Evolutionary conservation across 2,113 vertebrate genomes (phyloP), one percentile per base, ranked within the genome.

Genomic region (Pontoporia blainvillei): DNA sequence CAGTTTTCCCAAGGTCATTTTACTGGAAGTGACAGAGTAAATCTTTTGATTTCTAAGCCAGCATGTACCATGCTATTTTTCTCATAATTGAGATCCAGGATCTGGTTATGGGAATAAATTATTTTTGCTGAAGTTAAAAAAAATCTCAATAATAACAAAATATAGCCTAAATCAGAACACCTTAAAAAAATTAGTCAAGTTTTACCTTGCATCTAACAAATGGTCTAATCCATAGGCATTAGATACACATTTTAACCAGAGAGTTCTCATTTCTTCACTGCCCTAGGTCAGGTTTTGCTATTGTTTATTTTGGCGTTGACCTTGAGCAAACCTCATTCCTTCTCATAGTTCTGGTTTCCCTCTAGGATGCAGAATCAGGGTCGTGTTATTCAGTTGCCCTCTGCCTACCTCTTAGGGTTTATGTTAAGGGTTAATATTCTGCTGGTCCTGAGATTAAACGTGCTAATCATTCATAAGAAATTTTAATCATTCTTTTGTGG

Each of bases 401-500:
- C 82, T 92, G 75, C 52, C 18, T 66, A 7, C 36, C 73, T 86
- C 57, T 61, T 41, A 61, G 67, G 46, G 23, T 59, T 92, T 71
- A 34, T 90, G 83, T 67, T 93, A 61, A 97, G 91, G 73, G 79
- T 85, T 89, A 87, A 89, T 91, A 79, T 66, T 69, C 5, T 54
- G 10, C 46, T 86, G 57, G 25, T 82, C 69, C 57, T 31, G 62
- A 79, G 67, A 52, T 94, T 61, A 59, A 86, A 95, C 72, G 57
- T 86, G 86, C 62, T 97, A 73, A 94, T 95, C 89, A 91, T 91
- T 92, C 95, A 44, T 82, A 69, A 83, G 76, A 92, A 34, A 96
- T 96, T 96, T 89, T 86, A 81, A 83, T 96, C 89, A 73, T 97
- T 97, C 95, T 94, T 97, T 86, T 87, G n/a, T 73, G 23, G 72